Base-by-base conservation (phyloP, 2,888 invertebrate species). In the Xylocampa areola region DNA sequence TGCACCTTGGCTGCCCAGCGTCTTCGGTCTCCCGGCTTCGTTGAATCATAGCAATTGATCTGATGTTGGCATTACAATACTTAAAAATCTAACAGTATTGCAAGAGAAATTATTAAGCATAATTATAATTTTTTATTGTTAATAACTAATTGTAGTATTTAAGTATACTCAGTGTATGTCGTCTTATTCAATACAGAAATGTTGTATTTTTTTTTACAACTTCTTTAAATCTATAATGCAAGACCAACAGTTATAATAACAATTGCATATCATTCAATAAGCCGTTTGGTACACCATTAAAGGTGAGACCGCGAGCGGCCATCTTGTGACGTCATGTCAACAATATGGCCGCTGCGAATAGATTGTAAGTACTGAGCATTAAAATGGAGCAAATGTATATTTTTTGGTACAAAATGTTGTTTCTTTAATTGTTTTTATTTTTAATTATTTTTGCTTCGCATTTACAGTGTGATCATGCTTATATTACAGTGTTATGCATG, bases 401-500 rank as follows among this genome's bases (percentile, higher is more conserved):
- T 82, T 81, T 88, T 89, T 87, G 88, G 88, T 92, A 91, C 90
- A 87, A 89, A 86, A 88, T 85, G 84, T 87, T 90, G 85, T 88
- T 87, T 82, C 75, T 87, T 84, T 83, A 79, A 79, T 86, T 84
- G 76, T 82, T 84, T 82, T 84, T 85, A 79, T 85, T 82, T 84
- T 78, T 76, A 57, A 70, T 77, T 66, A 65, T 70, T 80, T 90
- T 88, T 81, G 94, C 94, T 93, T 93, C 85, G 93, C 93, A 92
- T 94, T 92, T 92, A 91, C 86, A 87, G 90, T 89, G 90, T 92
- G 90, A 85, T 87, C 88, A 89, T 91, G 92, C 92, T 92, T 92
- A 88, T 88, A 87, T 91, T 92, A 90, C 88, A 90, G 91, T 91
- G 89, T 92, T 88, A 81, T 91, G 94, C 94, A 93, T 93, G 93